A percentile compares a stretch with the other conserved stretches of the same genome.
Conservation (phyloP, 2,797 vertebrate species). For the Heteromormyrus szaboi region DNA sequence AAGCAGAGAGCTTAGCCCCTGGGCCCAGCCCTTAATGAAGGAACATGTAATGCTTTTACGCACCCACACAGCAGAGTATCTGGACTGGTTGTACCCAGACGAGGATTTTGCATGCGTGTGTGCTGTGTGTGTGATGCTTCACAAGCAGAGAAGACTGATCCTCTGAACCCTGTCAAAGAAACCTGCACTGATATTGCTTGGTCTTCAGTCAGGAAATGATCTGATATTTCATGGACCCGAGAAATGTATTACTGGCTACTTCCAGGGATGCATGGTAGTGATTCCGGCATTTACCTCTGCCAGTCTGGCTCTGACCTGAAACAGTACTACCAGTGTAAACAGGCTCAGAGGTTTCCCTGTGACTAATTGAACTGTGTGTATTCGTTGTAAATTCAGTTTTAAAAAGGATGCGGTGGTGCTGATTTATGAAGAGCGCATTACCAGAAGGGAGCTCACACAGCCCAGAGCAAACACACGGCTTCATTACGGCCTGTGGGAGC, state of each 20-base stretch:
- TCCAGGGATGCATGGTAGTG: background rate
- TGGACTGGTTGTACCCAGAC: background rate
- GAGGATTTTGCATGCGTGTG: background rate
- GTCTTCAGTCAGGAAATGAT: background rate
- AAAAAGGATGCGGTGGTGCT: background rate
- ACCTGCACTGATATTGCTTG: background rate
- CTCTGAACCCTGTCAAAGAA: background rate
- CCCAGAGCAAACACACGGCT: background rate
- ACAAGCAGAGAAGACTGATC: background rate
- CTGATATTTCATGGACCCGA: background rate
- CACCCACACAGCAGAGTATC: background rate
- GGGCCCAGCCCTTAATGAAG: background rate
- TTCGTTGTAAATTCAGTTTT: background rate
- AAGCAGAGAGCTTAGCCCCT: background rate
- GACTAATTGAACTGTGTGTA: background rate
- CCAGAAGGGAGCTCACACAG: slow-evolving; percentile 2
- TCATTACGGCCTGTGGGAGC: background rate
- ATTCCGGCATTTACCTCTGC: background rate
- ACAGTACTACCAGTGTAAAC: background rate
- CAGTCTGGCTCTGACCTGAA: background rate
- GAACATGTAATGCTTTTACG: background rate
- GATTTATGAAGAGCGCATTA: background rate
- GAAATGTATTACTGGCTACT: background rate
- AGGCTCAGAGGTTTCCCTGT: background rate
- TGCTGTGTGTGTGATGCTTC: background rate